Base-by-base conservation (phyloP, 2,888 invertebrate genomes). In the Noctua janthina region DNA sequence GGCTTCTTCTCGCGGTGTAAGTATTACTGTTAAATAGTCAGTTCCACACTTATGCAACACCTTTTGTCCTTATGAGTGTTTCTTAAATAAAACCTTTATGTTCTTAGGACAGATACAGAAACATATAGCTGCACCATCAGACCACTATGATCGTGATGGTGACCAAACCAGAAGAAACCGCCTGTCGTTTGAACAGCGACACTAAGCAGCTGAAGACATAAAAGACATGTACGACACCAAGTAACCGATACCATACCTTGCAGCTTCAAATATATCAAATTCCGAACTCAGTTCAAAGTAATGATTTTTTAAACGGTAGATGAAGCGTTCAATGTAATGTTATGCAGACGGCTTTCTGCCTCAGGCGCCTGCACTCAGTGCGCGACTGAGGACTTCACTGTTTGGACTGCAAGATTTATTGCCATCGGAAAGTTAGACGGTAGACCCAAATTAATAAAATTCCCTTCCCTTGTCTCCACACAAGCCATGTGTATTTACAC, bases 111-210 rank as follows among this genome's bases (percentile, higher is more conserved):
- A 39, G 39, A 39, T 39, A 39, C 39, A 39, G 39, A 39, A 39
- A 39, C 93, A 96, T 95, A 95, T 88, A 87, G 62, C 49, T 91
- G 76, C 87, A 91, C 73, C 91, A 95, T 96, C 29, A 98, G 98
- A 88, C 99, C 99, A 0, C 98, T 99, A 79, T 7, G 97, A 99
- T 88, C 91, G 98, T 98, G 80, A 99, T 99, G 92, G 99, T 99
- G 0, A 98, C 98, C 13, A 98, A 98, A 92, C 96, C 99, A 77
- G 99, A 99, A 94, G 98, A 99, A 87, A 99, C 99, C 64, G 99
- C 99, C 0, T 99, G 99, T 92, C 98, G 99, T 92, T 96, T 99
- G 76, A 99, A 99, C 94, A 98, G 98, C 5, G 99, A 99, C 95
- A 99, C 99, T 0, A 99, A 99, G 93, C 97, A 99, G 90, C 96